These are phyloP conservation scores for Aulostomus chinensis DNA, from an alignment of 2,797 vertebrate species.

Conservation along the genomic window DNA sequence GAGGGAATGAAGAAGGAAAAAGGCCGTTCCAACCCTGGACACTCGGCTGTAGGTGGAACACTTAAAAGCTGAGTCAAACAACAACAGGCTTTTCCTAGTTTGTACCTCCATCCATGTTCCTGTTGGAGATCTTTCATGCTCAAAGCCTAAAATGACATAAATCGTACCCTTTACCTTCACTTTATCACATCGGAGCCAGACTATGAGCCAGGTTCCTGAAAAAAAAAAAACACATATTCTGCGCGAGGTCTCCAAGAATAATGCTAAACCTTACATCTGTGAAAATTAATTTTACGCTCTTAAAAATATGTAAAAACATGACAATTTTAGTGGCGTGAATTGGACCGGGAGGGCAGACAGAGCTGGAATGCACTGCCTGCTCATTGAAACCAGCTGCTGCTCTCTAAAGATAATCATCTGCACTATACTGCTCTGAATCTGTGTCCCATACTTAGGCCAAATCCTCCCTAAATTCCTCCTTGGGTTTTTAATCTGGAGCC, in stretches of 20 bases:
- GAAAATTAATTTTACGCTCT: background rate
- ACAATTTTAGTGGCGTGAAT: background rate
- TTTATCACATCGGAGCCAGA: background rate
- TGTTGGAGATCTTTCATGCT: too few relatives aligned
- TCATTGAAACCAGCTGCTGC: slow-evolving; percentile 55
- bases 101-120: too few relatives aligned
- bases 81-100: too few relatives aligned
- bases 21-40: too few relatives aligned
- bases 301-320: background rate
- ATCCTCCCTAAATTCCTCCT: background rate
- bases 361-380: slow-evolving; percentile 18
- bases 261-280: background rate
- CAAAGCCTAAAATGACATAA: too few relatives aligned
- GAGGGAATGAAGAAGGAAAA: too few relatives aligned
- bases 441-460: background rate
- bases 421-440: slow-evolving; percentile 2
- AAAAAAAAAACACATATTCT: too few relatives aligned
- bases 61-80: too few relatives aligned
- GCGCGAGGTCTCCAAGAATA: background rate
- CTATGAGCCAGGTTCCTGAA: too few relatives aligned
- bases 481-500: background rate
- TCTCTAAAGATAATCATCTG: slow-evolving; percentile 29
- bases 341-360: background rate
- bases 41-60: too few relatives aligned
- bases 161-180: background rate